Percentiles rank a stretch among this genome's conserved stretches.
Conservation (phyloP, 2,888 invertebrate species). For the Mesorhabditis belari region DNA sequence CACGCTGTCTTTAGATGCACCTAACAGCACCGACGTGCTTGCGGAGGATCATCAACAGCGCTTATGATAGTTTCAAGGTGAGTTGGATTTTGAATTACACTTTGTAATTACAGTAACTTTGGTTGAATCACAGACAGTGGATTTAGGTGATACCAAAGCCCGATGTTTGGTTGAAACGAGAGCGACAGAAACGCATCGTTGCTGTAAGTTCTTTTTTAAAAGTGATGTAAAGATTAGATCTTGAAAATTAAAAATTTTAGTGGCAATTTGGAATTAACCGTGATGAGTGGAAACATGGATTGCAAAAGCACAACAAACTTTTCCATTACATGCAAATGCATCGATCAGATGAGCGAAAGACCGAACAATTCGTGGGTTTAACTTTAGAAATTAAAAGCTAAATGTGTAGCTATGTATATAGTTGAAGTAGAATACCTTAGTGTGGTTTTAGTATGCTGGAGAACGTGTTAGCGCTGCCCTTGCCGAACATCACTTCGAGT, state of each 20-base stretch:
- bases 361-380: slow-evolving; percentile 36
- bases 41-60: slow-evolving; percentile 45
- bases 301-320: slow-evolving; percentile 41
- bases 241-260: slow-evolving; percentile 24
- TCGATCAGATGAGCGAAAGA: slow-evolving; percentile 31
- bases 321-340: slow-evolving; percentile 49
- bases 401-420: neutral
- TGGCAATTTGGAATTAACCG: slow-evolving; percentile 49
- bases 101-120: too few relatives aligned
- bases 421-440: neutral
- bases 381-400: neutral
- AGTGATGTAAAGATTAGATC: neutral
- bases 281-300: slow-evolving; percentile 36
- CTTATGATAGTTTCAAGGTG: slow-evolving; percentile 23
- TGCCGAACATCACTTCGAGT: slow-evolving; percentile 42
- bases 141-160: slow-evolving; percentile 47
- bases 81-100: too few relatives aligned
- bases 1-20: slow-evolving; percentile 13
- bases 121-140: too few relatives aligned
- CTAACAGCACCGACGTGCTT: slow-evolving; percentile 16
- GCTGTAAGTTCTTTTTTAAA: slow-evolving; percentile 27
- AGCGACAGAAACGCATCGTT: slow-evolving; percentile 40
- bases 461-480: slow-evolving; percentile 43
- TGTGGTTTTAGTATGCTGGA: slow-evolving; percentile 34
- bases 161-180: slow-evolving; percentile 43